Conservation (phyloP, 2,888 invertebrate species). For the Zygogramma bicolorata region DNA sequence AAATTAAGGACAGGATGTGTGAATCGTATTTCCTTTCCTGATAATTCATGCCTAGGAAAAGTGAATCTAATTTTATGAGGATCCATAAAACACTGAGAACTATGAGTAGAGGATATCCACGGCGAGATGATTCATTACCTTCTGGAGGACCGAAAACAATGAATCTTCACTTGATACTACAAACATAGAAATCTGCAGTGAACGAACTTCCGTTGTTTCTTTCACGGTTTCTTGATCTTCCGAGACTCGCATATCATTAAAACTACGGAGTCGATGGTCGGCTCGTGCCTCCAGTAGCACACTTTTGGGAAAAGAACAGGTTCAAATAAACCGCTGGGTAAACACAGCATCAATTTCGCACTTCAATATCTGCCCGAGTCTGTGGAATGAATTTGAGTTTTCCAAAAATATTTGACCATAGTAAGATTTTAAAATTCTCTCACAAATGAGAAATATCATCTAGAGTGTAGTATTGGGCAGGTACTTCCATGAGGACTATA, state of each 20-base stretch:
- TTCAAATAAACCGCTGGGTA: neutral
- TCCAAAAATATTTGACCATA: too few species aligned
- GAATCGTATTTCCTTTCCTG: neutral
- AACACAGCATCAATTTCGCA: neutral
- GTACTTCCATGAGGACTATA: too few species aligned
- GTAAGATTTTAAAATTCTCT: too few species aligned
- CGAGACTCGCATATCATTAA: conserved; percentile 60
- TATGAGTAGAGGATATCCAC: conserved; percentile 8
- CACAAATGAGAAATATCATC: too few species aligned
- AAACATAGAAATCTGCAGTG: conserved; percentile 57
- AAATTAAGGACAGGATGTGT: neutral
- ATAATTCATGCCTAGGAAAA: neutral
- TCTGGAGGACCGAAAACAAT: conserved; percentile 21
- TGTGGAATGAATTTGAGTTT: too few species aligned
- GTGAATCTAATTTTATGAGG: neutral
- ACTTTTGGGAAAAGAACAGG: conserved; percentile 23
- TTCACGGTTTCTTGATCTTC: conserved; percentile 60
- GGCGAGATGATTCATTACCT: conserved; percentile 21
- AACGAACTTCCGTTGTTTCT: conserved; percentile 61
- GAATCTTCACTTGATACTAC: conserved; percentile 42
- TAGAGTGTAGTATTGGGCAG: too few species aligned
- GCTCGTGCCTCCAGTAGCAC: conserved; percentile 55
- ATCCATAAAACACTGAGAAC: conserved; percentile 4
- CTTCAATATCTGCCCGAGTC: too few species aligned
- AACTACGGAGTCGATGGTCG: conserved; percentile 53